These are phyloP conservation scores for Amblyopsis rosae DNA, from an alignment of 2,113 vertebrate genomes.

Conservation along the genomic window DNA sequence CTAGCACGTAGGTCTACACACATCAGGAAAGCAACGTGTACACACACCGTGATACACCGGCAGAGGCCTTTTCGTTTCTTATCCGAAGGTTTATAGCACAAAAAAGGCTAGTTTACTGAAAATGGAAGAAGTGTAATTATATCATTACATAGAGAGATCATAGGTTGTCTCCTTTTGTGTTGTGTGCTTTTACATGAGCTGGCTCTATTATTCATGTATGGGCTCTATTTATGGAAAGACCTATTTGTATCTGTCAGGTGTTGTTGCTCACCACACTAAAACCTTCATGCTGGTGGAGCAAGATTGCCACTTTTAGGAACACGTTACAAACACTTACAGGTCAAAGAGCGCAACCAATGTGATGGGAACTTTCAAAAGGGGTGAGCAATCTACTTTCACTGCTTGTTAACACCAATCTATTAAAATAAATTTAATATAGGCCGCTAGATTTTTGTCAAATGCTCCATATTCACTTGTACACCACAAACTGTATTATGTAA, in stretches of 20 bases:
- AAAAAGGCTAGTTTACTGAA: slow-evolving; percentile 6
- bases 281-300: slow-evolving; percentile 49
- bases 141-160: slow-evolving; percentile 30
- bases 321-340: slow-evolving; percentile 45
- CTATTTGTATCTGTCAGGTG: slow-evolving; percentile 61
- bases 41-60: not conserved
- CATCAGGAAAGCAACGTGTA: not conserved
- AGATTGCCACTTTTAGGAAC: slow-evolving; percentile 58
- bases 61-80: not conserved
- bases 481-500: not conserved
- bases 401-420: slow-evolving; percentile 26
- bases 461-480: not conserved
- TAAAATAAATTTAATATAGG: slow-evolving; percentile 20
- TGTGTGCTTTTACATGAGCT: slow-evolving; percentile 32
- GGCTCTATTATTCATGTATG: slow-evolving; percentile 45
- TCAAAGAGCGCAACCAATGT: slow-evolving; percentile 46
- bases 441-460: slow-evolving; percentile 2
- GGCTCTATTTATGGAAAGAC: slow-evolving; percentile 44
- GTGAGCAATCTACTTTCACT: slow-evolving; percentile 32
- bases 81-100: not conserved
- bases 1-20: not conserved
- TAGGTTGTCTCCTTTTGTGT: slow-evolving; percentile 7
- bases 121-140: slow-evolving; percentile 20
- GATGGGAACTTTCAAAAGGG: slow-evolving; percentile 34
- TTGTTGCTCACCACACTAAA: slow-evolving; percentile 53